A percentile compares a stretch with the other conserved stretches of the same genome.
Evolutionary conservation across 2,888 invertebrate genomes (phyloP).

Genomic region (Phengaris arion): DNA sequence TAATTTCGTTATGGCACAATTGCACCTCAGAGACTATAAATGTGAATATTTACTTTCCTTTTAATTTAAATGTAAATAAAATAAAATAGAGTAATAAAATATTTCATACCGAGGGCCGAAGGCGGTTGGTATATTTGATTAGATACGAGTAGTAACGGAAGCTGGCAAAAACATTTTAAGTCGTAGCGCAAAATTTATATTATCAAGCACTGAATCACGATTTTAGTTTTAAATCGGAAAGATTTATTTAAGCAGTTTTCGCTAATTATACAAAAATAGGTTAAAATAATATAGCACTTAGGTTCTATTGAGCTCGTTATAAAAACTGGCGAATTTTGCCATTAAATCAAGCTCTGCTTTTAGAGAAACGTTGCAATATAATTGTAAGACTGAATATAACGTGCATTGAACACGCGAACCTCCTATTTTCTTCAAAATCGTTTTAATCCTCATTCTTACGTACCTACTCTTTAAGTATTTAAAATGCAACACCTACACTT

Average conservation of each 20-base stretch:
- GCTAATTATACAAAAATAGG: slow-evolving; percentile 22
- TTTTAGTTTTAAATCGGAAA: not conserved
- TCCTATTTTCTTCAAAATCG: slow-evolving; percentile 33
- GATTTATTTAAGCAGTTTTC: slow-evolving; percentile 19
- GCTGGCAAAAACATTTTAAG: not conserved
- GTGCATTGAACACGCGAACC: slow-evolving; percentile 36
- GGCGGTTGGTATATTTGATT: not conserved
- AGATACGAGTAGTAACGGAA: not conserved
- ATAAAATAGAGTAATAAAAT: not conserved
- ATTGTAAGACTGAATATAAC: slow-evolving; percentile 38
- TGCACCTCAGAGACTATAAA: slow-evolving; percentile 9
- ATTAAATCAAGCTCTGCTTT: slow-evolving; percentile 37
- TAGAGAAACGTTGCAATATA: slow-evolving; percentile 35
- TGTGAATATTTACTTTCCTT: slow-evolving; percentile 6
- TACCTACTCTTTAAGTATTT: slow-evolving; percentile 3
- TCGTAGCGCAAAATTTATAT: not conserved
- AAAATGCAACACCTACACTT: not conserved
- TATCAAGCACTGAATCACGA: not conserved
- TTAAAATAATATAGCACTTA: slow-evolving; percentile 24
- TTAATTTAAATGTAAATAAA: not conserved
- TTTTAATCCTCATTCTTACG: slow-evolving; percentile 25
- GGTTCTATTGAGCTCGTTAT: slow-evolving; percentile 27
- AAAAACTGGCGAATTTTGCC: slow-evolving; percentile 32
- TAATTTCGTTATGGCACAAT: not conserved
- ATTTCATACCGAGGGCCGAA: too few species aligned